Base-by-base conservation (phyloP, 2,797 vertebrate genomes). In the Aulostomus chinensis region DNA sequence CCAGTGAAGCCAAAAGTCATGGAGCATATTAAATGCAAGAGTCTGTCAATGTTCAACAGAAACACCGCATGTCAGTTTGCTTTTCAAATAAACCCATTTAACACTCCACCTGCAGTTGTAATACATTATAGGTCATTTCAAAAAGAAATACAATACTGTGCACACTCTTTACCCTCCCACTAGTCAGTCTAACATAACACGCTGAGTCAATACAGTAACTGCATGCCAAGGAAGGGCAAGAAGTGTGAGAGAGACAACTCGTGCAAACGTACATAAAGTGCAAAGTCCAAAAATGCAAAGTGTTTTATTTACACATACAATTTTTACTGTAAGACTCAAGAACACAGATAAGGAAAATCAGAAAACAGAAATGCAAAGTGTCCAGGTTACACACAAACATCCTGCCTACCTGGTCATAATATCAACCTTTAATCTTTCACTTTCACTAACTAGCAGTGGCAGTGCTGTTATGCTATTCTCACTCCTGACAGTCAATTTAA, bases 231-330 rank as follows among this genome's bases (percentile, higher is more conserved):
- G 21, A 53, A 47, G 51, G 63, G 48, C 38, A 48, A 36, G 36
- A 31, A 36, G 70, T 55, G 64, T 55, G 41, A 49, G 39, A 50
- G 35, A 58, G 31, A 38, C 37, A 17, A 9, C n/a, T 14, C 39
- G 58, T 50, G 47, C 31, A 69, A 42, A 77, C 63, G 25, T 67
- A 59, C 61, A 68, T 49, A 77, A 59, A 53, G 76, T 64, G 48
- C 59, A 81, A 81, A 75, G 76, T 78, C 53, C 65, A 65, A 18
- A 18, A 57, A 26, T 15, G 26, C 32, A 10, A 43, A 13, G n/a
- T 5, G 8, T 38, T 58, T 46, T 3, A 36, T 33, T 56, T 28
- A 31, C 50, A 57, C 16, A 32, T 6, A 22, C 11, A 43, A 28
- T 5, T 36, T 20, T 33, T 22, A 10, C 2, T 7, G n/a, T 3